A percentile compares a stretch with the other conserved stretches of the same genome.
phyloP scores from a whole-genome alignment of 2,113 vertebrate species.

The Pterophyllum scalare region DNA sequence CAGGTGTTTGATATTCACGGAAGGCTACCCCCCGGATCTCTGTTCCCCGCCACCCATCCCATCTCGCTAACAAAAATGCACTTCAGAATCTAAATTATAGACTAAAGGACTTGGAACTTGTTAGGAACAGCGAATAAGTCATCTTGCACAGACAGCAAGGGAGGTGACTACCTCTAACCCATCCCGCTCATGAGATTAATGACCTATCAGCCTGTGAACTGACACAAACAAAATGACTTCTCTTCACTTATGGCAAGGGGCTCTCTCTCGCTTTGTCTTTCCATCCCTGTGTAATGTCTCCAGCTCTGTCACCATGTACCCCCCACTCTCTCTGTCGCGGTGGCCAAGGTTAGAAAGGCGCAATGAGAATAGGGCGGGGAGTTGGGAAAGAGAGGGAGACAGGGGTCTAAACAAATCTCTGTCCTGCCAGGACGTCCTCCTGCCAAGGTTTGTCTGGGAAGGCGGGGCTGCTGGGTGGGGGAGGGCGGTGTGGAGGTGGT shows the following conservation, averaged over 20 bases:
- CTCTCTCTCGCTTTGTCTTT: constrained; percentile 33
- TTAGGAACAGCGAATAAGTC: constrained; percentile 74
- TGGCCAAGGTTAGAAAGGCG: constrained; percentile 75
- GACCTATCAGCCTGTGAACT: constrained; percentile 78
- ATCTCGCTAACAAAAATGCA: constrained; percentile 13
- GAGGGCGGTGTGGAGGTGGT: constrained; percentile 56
- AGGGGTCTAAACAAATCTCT: constrained; percentile 76
- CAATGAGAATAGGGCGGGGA: constrained; percentile 46
- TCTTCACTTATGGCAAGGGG: constrained; percentile 49
- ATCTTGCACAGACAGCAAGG: constrained; percentile 64
- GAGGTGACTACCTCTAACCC: constrained; percentile 66
- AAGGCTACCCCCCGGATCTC: constrained; percentile 29
- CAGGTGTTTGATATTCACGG: constrained; percentile 76
- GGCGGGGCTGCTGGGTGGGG: constrained; percentile 52
- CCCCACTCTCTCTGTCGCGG: constrained; percentile 20
- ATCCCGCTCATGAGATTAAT: constrained; percentile 70
- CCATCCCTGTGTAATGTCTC: constrained; percentile 15
- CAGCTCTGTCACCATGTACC: constrained; percentile 17
- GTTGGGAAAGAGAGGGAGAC: constrained; percentile 26
- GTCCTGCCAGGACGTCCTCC: constrained; percentile 79
- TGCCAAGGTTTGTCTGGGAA: constrained; percentile 79
- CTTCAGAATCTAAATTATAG: constrained; percentile 56
- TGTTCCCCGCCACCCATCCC: constrained; percentile 14
- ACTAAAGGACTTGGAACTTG: constrained; percentile 63
- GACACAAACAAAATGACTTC: constrained; percentile 76